phyloP scores from a whole-genome alignment of 2,888 invertebrate species.

The Drosophila robusta region DNA sequence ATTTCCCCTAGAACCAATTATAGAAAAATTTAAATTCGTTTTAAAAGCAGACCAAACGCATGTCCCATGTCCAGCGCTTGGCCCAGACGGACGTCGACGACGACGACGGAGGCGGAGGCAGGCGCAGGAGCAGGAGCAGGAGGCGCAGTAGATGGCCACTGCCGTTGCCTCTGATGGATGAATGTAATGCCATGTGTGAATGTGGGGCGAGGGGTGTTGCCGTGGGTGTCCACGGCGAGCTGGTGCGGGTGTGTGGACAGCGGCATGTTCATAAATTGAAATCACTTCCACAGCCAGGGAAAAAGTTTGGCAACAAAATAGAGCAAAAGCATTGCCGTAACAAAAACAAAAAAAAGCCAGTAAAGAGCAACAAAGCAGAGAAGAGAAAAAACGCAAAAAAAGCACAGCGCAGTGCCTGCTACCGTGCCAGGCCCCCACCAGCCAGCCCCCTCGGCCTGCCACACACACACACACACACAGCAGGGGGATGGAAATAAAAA shows the following conservation, averaged over 20 bases:
- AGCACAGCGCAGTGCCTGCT: constrained; percentile 25
- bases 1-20: constrained; percentile 85
- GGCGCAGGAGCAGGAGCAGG: not conserved
- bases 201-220: constrained; percentile 5
- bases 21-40: constrained; percentile 84
- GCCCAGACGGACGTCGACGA: constrained; percentile 50
- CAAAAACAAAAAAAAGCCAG: constrained; percentile 18
- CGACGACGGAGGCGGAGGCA: constrained; percentile 19
- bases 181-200: constrained; percentile 59
- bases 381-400: constrained; percentile 20
- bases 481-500: constrained; percentile 66
- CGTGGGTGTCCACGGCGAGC: constrained; percentile 4
- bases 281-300: constrained; percentile 82
- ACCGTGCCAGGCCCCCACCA: constrained; percentile 18
- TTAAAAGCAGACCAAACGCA: constrained; percentile 72
- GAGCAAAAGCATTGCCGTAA: constrained; percentile 51
- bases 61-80: constrained; percentile 59
- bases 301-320: constrained; percentile 77
- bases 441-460: too few species aligned
- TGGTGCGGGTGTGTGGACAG: constrained; percentile 70
- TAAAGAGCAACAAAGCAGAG: constrained; percentile 21
- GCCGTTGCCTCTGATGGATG: constrained; percentile 62
- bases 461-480: constrained; percentile 3
- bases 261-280: constrained; percentile 84
- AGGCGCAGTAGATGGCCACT: constrained; percentile 37